These are phyloP conservation scores for Hexactinellida sp. DNA, from an alignment of 37 sponge, comb jelly and placozoan genomes.

Conservation along the genomic window DNA sequence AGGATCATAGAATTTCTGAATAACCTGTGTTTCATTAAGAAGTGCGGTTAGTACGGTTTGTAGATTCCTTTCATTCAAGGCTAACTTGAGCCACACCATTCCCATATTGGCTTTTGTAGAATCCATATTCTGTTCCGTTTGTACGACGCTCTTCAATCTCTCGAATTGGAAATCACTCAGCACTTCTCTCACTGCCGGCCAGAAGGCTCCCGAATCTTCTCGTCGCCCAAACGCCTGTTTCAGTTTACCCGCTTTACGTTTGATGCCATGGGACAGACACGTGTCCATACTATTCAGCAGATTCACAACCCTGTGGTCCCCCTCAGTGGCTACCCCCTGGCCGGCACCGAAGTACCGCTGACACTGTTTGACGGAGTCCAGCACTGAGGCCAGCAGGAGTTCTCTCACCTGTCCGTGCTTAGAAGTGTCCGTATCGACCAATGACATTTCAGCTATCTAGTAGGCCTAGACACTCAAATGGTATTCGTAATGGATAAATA, in stretches of 20 bases:
- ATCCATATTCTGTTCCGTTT: background rate
- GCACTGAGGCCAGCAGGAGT: background rate
- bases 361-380: constrained; percentile 1
- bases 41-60: constrained; percentile 20
- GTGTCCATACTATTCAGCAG: background rate
- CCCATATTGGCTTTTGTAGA: constrained; percentile 18
- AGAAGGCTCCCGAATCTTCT: background rate
- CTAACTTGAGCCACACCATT: constrained; percentile 65
- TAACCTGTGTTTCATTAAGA: background rate
- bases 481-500: no score
- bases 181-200: background rate
- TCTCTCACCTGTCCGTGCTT: background rate
- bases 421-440: background rate
- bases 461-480: no score
- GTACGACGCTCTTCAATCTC: background rate
- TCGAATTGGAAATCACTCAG: background rate
- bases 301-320: background rate
- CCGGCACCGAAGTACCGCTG: background rate
- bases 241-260: background rate
- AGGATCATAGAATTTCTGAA: constrained; percentile 34
- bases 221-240: background rate
- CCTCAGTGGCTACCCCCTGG: background rate
- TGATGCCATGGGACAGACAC: background rate
- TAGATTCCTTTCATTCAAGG: constrained; percentile 69
- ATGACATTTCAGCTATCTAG: background rate